Base-by-base conservation (phyloP, 2,113 vertebrate genomes). In the Solea solea region DNA sequence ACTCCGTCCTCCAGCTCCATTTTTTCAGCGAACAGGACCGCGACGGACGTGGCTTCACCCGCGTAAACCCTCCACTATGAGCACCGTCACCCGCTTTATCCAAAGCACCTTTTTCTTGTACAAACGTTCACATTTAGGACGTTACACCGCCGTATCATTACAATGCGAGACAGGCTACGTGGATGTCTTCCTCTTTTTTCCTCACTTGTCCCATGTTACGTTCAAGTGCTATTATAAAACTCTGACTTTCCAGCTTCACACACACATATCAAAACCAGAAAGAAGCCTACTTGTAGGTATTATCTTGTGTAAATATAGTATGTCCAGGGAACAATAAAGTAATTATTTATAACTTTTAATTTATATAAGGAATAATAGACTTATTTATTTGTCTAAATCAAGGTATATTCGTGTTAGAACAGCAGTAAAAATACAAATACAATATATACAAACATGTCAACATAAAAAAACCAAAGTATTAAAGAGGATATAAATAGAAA, bases 1-100 rank as follows among this genome's bases (percentile, higher is more conserved):
- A 96, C 95, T 88, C 97, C 97, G 94, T 98, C 96, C 75, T 94
- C 93, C 88, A 94, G 88, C 91, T 94, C 93, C 93, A 94, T 94
- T 87, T 89, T 76, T 53, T 74, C 71, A 72, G 53, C 76, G 56
- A 74, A 77, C 72, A 10, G 80, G 57, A 66, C 74, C 64, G 28
- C 10, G 57, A 64, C 57, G 69, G 11, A 21, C 45, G 45, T 48
- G 67, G 8, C 8, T 60, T 57, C n/a, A 25, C 54, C 16, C 69
- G 2, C 55, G 8, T 71, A 8, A 71, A 14, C 82, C 84, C 76
- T 81, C 87, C 87, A 84, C 78, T 69, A 48, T 72, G 78, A 42
- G 58, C 49, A 21, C 74, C 11, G 58, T 16, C 64, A 67, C 13
- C 65, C 52, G 46, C 63, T 53, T 34, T 48, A 42, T 1, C 11